These are phyloP conservation scores for Aphrocallistes beatrix DNA, from an alignment of 37 sponge, comb jelly and placozoan genomes.

Conservation along the genomic window DNA sequence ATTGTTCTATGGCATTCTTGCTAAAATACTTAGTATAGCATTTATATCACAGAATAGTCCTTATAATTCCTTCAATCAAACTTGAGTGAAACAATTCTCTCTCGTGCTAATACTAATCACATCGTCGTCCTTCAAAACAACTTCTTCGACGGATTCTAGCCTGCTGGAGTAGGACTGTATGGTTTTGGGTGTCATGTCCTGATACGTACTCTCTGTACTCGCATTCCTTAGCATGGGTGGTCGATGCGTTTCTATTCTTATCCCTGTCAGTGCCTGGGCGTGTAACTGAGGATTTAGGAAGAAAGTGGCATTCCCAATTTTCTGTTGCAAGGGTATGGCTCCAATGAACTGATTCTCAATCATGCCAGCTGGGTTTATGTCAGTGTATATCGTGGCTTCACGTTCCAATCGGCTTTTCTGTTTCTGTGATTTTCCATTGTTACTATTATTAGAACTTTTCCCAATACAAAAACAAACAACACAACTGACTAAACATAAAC, in stretches of 20 bases:
- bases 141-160: background rate
- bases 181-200: background rate
- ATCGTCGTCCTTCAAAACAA: background rate
- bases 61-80: too few relatives aligned
- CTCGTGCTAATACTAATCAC: background rate
- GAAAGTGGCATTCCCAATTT: too few relatives aligned
- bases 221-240: background rate
- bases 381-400: background rate
- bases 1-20: too few relatives aligned
- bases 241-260: background rate
- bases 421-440: background rate
- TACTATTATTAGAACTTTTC: background rate
- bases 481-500: background rate
- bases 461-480: constrained; percentile 9
- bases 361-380: background rate
- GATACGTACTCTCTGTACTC: background rate
- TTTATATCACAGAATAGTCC: too few relatives aligned
- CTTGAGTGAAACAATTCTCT: too few relatives aligned
- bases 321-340: too few relatives aligned
- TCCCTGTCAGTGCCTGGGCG: background rate
- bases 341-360: constrained; percentile 7
- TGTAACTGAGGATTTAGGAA: background rate
- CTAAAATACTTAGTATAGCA: too few relatives aligned
- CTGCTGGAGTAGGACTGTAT: background rate
- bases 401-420: background rate